These are phyloP conservation scores for Hydropotes inermis DNA, from an alignment of 2,113 vertebrate genomes.

Conservation along the genomic window DNA sequence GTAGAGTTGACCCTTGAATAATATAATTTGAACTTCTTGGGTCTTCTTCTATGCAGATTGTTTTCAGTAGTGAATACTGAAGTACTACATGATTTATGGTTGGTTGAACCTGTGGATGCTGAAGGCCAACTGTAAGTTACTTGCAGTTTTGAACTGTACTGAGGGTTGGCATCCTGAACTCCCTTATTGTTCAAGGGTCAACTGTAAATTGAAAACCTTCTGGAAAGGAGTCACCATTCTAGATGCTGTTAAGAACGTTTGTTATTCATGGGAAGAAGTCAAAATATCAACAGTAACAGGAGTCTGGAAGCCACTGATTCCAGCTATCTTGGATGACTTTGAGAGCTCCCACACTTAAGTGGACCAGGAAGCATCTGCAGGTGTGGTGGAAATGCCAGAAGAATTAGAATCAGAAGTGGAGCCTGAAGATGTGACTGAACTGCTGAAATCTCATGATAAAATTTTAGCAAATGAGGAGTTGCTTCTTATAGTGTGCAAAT, in stretches of 20 bases:
- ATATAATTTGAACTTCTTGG: background rate
- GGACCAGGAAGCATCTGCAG: background rate
- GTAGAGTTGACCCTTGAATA: background rate
- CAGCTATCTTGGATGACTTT: background rate
- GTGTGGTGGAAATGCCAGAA: background rate
- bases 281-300: background rate
- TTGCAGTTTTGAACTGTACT: background rate
- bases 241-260: background rate
- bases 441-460: background rate
- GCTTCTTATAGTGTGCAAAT: background rate
- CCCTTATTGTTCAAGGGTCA: background rate
- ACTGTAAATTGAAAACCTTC: background rate
- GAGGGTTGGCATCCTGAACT: background rate
- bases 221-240: background rate
- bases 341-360: background rate
- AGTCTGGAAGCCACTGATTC: background rate
- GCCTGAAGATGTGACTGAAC: background rate
- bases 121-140: background rate
- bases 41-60: background rate
- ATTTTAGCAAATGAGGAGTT: background rate
- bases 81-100: background rate
- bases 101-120: background rate
- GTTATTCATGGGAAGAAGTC: background rate
- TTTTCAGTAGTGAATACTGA: background rate
- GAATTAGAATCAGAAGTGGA: background rate